Evolutionary conservation across 2,113 vertebrate genomes (phyloP).

Genomic region (Rhea pennata): DNA sequence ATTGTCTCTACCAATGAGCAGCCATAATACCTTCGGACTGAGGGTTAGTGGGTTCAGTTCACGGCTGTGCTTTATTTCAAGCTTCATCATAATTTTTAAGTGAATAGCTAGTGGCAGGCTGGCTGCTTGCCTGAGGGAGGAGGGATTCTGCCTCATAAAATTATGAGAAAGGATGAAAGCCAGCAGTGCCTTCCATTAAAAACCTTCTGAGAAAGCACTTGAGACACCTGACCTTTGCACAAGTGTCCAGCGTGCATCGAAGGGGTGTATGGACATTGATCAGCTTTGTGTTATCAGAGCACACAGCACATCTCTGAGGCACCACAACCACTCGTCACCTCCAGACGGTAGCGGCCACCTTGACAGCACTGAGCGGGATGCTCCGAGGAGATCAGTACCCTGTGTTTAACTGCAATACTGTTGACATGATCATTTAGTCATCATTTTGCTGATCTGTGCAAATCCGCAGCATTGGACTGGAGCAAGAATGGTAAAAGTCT

Average conservation of each 20-base stretch:
- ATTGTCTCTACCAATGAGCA: slow-evolving; percentile 48
- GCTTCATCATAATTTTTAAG: slow-evolving; percentile 59
- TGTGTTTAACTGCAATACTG: rapidly evolving
- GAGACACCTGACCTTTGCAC: slow-evolving; percentile 52
- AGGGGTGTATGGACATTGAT: background rate
- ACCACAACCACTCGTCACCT: background rate
- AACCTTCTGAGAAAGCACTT: slow-evolving; percentile 52
- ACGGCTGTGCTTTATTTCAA: slow-evolving; percentile 58
- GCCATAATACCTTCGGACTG: slow-evolving; percentile 59
- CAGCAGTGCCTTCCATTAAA: slow-evolving; percentile 54
- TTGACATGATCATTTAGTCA: background rate
- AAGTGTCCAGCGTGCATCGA: slow-evolving; percentile 2
- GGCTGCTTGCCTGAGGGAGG: slow-evolving; percentile 42
- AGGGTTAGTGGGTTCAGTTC: slow-evolving; percentile 40
- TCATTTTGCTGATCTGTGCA: background rate
- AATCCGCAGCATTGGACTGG: background rate
- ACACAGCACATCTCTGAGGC: rapidly evolving
- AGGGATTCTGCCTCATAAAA: slow-evolving; percentile 69
- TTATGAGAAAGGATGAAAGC: slow-evolving; percentile 57
- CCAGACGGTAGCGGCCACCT: background rate
- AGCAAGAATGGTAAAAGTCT: background rate
- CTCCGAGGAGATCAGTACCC: background rate
- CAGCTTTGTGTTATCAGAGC: background rate
- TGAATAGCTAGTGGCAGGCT: slow-evolving; percentile 60
- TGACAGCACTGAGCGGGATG: rapidly evolving